Evolutionary conservation across 2,113 vertebrate species (phyloP).

Genomic region (Ibidorhyncha struthersii): DNA sequence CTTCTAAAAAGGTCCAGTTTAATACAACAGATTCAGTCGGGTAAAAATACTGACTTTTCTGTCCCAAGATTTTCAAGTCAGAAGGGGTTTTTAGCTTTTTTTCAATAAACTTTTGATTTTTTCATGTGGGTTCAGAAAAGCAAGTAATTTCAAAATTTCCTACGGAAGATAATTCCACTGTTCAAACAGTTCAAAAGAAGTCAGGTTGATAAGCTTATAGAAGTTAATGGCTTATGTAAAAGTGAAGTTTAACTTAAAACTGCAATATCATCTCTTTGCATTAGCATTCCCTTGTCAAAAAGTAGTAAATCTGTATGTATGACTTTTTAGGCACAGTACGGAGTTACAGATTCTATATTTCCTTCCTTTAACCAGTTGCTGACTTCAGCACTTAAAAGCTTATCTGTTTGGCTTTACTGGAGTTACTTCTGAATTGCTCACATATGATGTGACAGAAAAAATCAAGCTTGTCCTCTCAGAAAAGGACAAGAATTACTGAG

Average conservation of each 20-base stretch:
- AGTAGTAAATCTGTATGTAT: background rate
- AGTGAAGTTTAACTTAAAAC: conserved; percentile 45
- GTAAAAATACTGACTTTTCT: background rate
- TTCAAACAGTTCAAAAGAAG: conserved; percentile 20
- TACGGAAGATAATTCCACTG: background rate
- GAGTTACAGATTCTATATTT: background rate
- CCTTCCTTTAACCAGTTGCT: background rate
- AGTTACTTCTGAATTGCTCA: background rate
- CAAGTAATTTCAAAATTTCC: conserved; percentile 6
- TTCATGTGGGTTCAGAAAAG: background rate
- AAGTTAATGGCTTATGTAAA: conserved; percentile 39
- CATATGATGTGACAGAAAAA: background rate
- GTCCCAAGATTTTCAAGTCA: background rate
- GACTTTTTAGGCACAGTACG: background rate
- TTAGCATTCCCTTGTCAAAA: conserved; percentile 39
- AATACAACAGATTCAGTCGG: background rate
- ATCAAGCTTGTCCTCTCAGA: background rate
- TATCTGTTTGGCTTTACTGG: background rate
- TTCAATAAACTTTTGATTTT: background rate
- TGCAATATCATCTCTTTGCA: conserved; percentile 42
- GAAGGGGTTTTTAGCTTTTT: background rate
- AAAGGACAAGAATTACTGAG: background rate
- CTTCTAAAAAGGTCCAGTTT: background rate
- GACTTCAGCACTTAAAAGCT: background rate
- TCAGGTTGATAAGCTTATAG: conserved; percentile 13